Evolutionary conservation across 2,888 invertebrate genomes (phyloP).

Genomic region (Polydrusus tereticollis): DNA sequence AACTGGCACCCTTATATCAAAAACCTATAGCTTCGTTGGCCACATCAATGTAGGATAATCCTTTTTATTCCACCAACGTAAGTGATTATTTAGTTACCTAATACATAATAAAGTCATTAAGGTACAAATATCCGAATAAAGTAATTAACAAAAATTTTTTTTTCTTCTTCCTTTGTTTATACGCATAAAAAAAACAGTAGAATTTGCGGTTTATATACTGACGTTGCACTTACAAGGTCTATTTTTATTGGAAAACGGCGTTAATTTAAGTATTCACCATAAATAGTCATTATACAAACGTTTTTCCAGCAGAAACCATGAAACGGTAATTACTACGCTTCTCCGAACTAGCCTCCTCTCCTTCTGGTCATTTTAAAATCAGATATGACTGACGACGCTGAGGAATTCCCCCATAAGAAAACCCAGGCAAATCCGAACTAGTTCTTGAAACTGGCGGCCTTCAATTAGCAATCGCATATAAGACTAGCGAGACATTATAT

Average conservation of each 20-base stretch:
- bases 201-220: not conserved
- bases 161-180: not conserved
- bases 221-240: not conserved
- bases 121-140: too few relatives aligned
- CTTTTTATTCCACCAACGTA: too few relatives aligned
- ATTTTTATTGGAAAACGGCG: not conserved
- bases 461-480: constrained; percentile 13
- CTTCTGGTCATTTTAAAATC: constrained; percentile 4
- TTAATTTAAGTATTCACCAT: not conserved
- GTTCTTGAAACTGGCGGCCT: constrained; percentile 28
- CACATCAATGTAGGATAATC: too few relatives aligned
- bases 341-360: not conserved
- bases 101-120: too few relatives aligned
- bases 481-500: constrained; percentile 7
- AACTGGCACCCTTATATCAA: too few relatives aligned
- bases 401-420: constrained; percentile 27
- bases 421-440: constrained; percentile 28
- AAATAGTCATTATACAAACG: not conserved
- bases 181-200: not conserved
- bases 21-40: too few relatives aligned
- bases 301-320: not conserved
- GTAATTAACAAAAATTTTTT: too few relatives aligned
- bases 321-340: not conserved
- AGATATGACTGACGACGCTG: not conserved
- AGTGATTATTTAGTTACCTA: too few relatives aligned